Base-by-base conservation (phyloP, 2,888 invertebrate species). In the Eupithecia exiguata region DNA sequence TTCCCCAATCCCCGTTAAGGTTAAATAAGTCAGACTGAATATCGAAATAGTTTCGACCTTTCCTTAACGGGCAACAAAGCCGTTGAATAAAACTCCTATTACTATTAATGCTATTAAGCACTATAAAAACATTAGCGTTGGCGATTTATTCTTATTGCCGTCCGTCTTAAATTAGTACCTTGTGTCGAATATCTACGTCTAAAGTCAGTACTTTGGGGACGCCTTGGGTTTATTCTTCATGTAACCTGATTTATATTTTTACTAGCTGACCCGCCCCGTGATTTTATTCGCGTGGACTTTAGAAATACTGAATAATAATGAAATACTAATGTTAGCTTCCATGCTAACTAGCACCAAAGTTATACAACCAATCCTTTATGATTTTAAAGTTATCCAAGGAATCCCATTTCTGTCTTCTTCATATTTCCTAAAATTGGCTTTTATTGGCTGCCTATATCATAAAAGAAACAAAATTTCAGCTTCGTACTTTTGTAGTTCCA, bases 141-240 rank as follows among this genome's bases (percentile, higher is more conserved):
- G 80, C 84, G 86, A 86, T 87, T 86, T 86, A 86, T 86, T 87
- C 83, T 76, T 82, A 85, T 84, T 85, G 86, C 83, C 82, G 81
- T 80, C 80, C 81, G 80, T 81, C 80, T 79, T 76, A 83, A 86
- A 88, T 85, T 85, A 86, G 86, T 84, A 80, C 80, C 81, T 82
- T 77, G 79, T 58, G 70, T 78, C 62, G 80, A 80, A 78, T 77
- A 82, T 71, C 63, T 63, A n/a, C 63, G 58, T 58, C 63, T 65
- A 18, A 7, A n/a, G 35, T 63, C 53, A 71, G 68, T 72, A 68
- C 40, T 69, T 70, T 76, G 63, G 40, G 73, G 49, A 65, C 68
- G 36, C 53, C 46, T 53, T 36, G 25, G 63, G 72, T 68, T 21
- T 35, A 49, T 73, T 75, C 69, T 65, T 40, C 40, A 71, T 30